These are phyloP conservation scores for Formica aserva DNA, from an alignment of 2,888 invertebrate species.

Conservation along the genomic window DNA sequence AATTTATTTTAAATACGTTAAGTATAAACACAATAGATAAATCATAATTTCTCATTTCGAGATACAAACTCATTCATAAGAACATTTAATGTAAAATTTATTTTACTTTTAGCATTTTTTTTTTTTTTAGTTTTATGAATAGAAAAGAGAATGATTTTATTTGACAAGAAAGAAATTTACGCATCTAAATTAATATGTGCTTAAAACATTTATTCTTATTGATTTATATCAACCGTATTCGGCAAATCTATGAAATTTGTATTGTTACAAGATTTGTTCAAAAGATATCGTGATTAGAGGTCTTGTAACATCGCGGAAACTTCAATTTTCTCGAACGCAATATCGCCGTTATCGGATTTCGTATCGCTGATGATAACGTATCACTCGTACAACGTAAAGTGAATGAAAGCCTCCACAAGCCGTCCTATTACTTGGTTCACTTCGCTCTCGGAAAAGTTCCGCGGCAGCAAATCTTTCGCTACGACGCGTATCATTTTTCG, in stretches of 20 bases:
- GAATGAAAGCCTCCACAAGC: constrained; percentile 40
- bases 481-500: constrained; percentile 44
- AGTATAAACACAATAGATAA: neutral
- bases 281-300: constrained; percentile 29
- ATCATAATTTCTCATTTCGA: neutral
- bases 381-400: constrained; percentile 43
- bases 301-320: constrained; percentile 29
- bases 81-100: neutral
- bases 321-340: constrained; percentile 44
- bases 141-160: neutral
- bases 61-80: neutral
- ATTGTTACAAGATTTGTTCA: neutral
- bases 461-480: constrained; percentile 40
- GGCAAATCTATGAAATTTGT: neutral
- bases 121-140: neutral
- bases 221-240: neutral
- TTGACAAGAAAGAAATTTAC: constrained; percentile 7
- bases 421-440: constrained; percentile 33
- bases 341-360: constrained; percentile 49
- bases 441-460: constrained; percentile 37
- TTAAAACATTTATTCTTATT: neutral
- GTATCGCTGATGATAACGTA: constrained; percentile 45
- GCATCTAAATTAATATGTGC: neutral
- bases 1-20: constrained; percentile 14
- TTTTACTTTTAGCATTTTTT: neutral